These are phyloP conservation scores for Channa striata DNA, from an alignment of 2,797 vertebrate genomes.

Conservation along the genomic window DNA sequence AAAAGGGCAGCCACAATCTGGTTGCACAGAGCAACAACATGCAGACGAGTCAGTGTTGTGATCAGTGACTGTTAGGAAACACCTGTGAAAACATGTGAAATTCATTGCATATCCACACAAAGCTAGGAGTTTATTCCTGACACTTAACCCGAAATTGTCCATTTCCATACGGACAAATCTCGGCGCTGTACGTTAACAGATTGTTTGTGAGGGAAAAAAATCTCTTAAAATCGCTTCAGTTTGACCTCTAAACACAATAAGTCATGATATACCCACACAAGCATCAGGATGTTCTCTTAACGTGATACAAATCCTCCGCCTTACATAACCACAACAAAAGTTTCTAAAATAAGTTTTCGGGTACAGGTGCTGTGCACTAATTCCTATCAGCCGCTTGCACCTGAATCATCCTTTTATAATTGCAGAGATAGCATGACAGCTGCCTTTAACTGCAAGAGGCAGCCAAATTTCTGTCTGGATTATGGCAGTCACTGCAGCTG, in stretches of 20 bases:
- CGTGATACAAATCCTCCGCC: slow-evolving; percentile 4
- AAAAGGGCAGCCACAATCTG: slow-evolving; percentile 31
- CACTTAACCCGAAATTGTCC: too few relatives aligned
- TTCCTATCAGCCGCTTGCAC: slow-evolving; percentile 51
- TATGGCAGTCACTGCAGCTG: slow-evolving; percentile 39
- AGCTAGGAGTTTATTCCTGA: too few relatives aligned
- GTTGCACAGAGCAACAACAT: slow-evolving; percentile 37
- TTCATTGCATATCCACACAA: neutral
- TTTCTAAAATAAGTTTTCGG: slow-evolving; percentile 37
- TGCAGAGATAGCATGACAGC: slow-evolving; percentile 55
- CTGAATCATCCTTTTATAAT: slow-evolving; percentile 52
- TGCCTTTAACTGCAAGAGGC: slow-evolving; percentile 49
- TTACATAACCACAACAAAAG: slow-evolving; percentile 36
- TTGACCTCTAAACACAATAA: slow-evolving; percentile 14
- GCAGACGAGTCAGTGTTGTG: slow-evolving; percentile 6
- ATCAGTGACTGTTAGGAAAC: slow-evolving; percentile 1
- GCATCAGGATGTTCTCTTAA: neutral
- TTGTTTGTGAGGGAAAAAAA: too few relatives aligned
- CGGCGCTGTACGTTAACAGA: too few relatives aligned
- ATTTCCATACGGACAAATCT: too few relatives aligned
- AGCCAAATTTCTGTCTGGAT: slow-evolving; percentile 51
- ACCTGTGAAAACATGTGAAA: neutral
- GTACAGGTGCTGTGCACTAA: slow-evolving; percentile 31
- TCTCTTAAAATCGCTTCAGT: slow-evolving; percentile 8
- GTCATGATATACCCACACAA: slow-evolving; percentile 1